These are phyloP conservation scores for Turdus rufiventris DNA, from an alignment of 2,113 vertebrate species.

Conservation along the genomic window DNA sequence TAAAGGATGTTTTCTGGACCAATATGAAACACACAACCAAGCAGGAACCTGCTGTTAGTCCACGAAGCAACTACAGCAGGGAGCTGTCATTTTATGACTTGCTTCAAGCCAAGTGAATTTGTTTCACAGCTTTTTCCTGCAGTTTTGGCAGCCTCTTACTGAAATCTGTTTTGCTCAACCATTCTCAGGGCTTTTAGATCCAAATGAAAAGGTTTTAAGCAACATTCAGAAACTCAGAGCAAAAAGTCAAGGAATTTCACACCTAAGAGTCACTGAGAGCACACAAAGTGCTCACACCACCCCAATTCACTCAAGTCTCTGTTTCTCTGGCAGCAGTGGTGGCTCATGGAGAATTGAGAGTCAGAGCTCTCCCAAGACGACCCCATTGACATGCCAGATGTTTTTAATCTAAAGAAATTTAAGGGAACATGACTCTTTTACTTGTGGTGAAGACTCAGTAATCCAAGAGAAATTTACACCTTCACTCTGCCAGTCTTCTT, in stretches of 20 bases:
- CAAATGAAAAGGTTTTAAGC: not conserved
- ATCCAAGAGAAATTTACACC: not conserved
- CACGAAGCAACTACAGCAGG: constrained; percentile 46
- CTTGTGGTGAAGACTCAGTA: not conserved
- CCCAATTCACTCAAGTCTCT: not conserved
- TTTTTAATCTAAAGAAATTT: not conserved
- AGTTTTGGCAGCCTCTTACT: not conserved
- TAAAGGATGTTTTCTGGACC: not conserved
- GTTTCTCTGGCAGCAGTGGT: not conserved
- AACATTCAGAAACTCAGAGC: constrained; percentile 5
- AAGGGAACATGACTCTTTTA: not conserved
- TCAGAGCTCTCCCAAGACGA: not conserved
- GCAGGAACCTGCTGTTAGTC: constrained; percentile 43
- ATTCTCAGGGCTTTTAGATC: not conserved
- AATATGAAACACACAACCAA: constrained; percentile 13
- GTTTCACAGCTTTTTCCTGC: constrained; percentile 48
- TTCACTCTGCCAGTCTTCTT: not conserved
- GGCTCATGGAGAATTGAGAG: not conserved
- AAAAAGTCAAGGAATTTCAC: not conserved
- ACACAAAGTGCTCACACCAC: not conserved
- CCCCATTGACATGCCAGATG: not conserved
- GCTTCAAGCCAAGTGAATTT: constrained; percentile 44
- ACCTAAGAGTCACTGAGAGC: not conserved
- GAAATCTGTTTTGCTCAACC: constrained; percentile 36
- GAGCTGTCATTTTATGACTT: constrained; percentile 19